Percentiles rank a stretch among this genome's conserved stretches.
Conservation (phyloP, 92 coral and sea anemone species). For the Paragorgia papillata region DNA sequence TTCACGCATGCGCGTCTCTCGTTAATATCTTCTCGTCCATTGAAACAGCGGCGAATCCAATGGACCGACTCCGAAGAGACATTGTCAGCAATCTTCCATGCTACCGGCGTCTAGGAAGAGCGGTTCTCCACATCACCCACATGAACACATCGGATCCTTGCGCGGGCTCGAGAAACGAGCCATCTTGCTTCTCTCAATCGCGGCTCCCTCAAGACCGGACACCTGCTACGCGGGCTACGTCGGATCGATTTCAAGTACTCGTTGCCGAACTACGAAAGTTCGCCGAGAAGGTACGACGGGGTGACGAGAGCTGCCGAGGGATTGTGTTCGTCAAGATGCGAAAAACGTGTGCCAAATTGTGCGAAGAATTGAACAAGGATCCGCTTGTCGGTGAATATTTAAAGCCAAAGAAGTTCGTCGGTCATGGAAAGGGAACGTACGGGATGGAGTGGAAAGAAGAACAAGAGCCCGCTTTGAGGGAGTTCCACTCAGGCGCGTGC, state of each 20-base stretch:
- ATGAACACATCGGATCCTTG: too few relatives aligned
- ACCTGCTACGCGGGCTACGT: background rate
- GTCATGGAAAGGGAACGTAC: conserved; percentile 88
- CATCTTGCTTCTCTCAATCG: too few relatives aligned
- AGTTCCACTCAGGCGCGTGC: conserved; percentile 81
- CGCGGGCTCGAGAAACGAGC: too few relatives aligned
- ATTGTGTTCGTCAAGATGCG: conserved; percentile 94
- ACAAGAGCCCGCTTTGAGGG: conserved; percentile 79
- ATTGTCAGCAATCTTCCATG: conserved; percentile 3
- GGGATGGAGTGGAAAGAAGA: conserved; percentile 98
- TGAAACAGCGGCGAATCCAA: conserved; percentile 51
- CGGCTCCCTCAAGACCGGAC: background rate
- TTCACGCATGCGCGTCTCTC: conserved; percentile 68
- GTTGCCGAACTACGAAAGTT: conserved; percentile 58
- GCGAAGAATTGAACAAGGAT: conserved; percentile 67
- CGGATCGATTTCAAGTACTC: conserved; percentile 52
- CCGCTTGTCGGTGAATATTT: conserved; percentile 45
- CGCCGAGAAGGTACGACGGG: conserved; percentile 39
- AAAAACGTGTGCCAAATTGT: conserved; percentile 78
- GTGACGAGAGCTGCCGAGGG: conserved; percentile 67
- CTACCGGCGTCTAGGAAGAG: background rate
- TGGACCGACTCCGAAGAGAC: conserved; percentile 17
- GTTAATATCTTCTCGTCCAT: conserved; percentile 70
- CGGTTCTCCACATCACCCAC: background rate
- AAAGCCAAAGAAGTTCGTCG: conserved; percentile 82